Percentiles rank a stretch among this genome's conserved stretches.
Conservation (phyloP, 2,888 invertebrate species). For the Diplazon laetatorius region DNA sequence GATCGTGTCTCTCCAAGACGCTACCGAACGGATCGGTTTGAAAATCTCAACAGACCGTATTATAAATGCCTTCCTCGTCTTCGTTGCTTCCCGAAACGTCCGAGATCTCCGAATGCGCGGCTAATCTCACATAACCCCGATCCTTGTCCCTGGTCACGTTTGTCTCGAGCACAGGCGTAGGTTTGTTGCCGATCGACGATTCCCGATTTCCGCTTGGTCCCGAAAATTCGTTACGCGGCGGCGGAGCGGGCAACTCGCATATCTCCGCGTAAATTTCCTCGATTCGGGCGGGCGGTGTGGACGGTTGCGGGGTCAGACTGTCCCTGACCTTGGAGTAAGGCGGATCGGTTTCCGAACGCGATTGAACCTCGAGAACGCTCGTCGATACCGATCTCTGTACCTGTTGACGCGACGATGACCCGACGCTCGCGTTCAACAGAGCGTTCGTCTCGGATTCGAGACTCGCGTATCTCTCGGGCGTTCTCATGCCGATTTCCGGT, state of each 20-base stretch:
- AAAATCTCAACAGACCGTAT: slow-evolving; percentile 80
- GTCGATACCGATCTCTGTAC: slow-evolving; percentile 80
- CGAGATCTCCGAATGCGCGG: slow-evolving; percentile 78
- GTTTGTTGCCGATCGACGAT: slow-evolving; percentile 69
- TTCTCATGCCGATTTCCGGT: slow-evolving; percentile 80
- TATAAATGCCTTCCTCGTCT: slow-evolving; percentile 81
- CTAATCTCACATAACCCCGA: slow-evolving; percentile 78
- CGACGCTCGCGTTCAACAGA: slow-evolving; percentile 66
- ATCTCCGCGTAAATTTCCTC: slow-evolving; percentile 82
- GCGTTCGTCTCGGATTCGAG: slow-evolving; percentile 78
- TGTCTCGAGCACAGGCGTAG: too few relatives aligned
- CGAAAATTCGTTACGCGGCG: slow-evolving; percentile 54
- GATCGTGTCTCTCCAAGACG: not conserved
- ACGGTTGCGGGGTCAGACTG: slow-evolving; percentile 77
- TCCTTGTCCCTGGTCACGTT: slow-evolving; percentile 77
- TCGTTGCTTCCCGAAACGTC: slow-evolving; percentile 77
- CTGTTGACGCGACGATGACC: slow-evolving; percentile 70
- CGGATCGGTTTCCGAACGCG: slow-evolving; percentile 76
- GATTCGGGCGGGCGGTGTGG: slow-evolving; percentile 74
- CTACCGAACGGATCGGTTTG: not conserved
- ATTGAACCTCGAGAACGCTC: slow-evolving; percentile 76
- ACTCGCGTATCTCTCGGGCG: slow-evolving; percentile 79
- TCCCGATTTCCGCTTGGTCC: slow-evolving; percentile 52
- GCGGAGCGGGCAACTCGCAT: slow-evolving; percentile 78
- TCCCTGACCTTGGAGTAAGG: slow-evolving; percentile 81